Evolutionary conservation across 1,140 invertebrate species (phyloP).

Genomic region (Calliphora vicina): DNA sequence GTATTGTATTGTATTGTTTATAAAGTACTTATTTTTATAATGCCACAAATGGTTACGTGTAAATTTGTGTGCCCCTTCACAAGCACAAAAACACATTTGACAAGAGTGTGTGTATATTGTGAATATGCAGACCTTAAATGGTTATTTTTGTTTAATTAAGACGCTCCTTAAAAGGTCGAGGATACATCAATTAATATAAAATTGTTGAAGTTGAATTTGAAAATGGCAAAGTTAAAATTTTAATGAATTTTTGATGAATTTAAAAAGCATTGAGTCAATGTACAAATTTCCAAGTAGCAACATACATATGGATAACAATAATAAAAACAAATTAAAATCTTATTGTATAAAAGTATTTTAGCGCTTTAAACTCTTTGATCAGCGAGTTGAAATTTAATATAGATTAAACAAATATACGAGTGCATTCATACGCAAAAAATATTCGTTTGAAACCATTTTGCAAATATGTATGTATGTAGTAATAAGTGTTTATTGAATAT

Average conservation of each 20-base stretch:
- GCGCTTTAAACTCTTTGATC: background rate
- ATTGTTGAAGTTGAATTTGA: background rate
- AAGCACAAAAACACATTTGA: no score
- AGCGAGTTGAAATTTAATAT: background rate
- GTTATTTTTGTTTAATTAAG: slow-evolving; percentile 22
- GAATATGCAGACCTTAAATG: background rate
- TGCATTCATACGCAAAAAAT: background rate
- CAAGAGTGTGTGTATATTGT: no score
- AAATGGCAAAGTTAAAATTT: background rate
- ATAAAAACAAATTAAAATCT: no score
- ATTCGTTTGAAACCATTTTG: background rate
- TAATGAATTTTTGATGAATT: no score
- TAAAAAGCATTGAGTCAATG: no score
- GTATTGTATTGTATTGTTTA: background rate
- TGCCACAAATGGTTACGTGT: background rate
- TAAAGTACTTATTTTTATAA: no score
- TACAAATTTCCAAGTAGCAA: no score
- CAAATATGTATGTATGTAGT: background rate
- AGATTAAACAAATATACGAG: background rate
- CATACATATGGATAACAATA: no score
- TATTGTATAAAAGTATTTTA: background rate
- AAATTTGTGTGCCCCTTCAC: background rate
- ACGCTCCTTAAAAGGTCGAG: slow-evolving; percentile 14
- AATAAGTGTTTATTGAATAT: background rate
- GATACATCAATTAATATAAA: background rate